phyloP scores from a whole-genome alignment of 2,797 vertebrate species.

The Peromyscus attwateri region DNA sequence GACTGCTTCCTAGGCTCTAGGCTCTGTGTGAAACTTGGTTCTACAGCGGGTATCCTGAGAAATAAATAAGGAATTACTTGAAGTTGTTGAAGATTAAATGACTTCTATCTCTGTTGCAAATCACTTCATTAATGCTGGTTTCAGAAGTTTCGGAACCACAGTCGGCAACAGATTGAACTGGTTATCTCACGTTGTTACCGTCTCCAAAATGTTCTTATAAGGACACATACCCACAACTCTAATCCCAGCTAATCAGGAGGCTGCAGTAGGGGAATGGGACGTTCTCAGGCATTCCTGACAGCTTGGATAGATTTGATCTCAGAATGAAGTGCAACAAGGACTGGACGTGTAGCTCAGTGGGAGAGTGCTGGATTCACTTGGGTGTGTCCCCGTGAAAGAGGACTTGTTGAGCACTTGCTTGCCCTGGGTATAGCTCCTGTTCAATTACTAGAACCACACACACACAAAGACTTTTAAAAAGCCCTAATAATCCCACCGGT shows the following conservation, averaged over 20 bases:
- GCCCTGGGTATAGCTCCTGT: not conserved
- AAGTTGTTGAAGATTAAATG: constrained; percentile 21
- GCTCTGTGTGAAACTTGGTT: not conserved
- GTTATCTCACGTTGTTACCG: not conserved
- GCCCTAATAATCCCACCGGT: not conserved
- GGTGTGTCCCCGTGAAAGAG: too few species aligned
- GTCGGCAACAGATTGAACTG: constrained; percentile 6
- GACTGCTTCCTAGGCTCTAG: not conserved
- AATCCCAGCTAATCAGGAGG: not conserved
- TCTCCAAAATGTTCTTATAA: not conserved
- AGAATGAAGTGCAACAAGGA: not conserved
- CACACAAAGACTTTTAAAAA: not conserved
- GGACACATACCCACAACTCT: not conserved
- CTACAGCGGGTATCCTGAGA: not conserved
- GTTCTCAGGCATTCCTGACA: not conserved
- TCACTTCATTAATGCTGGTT: not conserved
- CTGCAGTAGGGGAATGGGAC: not conserved
- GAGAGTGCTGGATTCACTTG: not conserved
- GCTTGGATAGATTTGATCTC: not conserved
- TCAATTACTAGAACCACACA: not conserved
- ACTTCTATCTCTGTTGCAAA: constrained; percentile 11
- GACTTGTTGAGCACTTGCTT: not conserved
- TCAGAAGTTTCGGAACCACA: constrained; percentile 33
- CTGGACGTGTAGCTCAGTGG: not conserved
- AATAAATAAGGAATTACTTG: constrained; percentile 33